phyloP scores from a whole-genome alignment of 2,113 vertebrate genomes.

The Excalfactoria chinensis region DNA sequence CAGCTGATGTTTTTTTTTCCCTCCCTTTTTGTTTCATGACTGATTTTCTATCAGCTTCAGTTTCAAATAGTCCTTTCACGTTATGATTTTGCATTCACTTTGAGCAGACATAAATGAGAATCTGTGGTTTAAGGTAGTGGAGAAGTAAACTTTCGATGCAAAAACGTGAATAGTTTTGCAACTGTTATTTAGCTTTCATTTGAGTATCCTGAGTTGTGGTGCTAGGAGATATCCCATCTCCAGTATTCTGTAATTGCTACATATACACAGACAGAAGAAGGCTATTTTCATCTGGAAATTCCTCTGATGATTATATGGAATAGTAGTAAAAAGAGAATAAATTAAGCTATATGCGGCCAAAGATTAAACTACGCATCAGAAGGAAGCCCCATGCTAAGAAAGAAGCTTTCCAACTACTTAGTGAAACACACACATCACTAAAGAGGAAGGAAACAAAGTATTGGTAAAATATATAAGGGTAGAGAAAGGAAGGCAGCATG shows the following conservation, averaged over 20 bases:
- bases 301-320: neutral
- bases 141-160: slow-evolving; percentile 5
- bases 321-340: neutral
- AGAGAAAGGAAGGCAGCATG: neutral
- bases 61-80: neutral
- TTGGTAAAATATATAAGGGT: neutral
- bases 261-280: neutral
- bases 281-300: slow-evolving; percentile 12
- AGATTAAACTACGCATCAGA: neutral
- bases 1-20: neutral
- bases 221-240: neutral
- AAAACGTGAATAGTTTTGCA: neutral
- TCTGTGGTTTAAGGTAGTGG: neutral
- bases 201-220: neutral
- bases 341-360: neutral
- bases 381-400: neutral
- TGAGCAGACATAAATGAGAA: slow-evolving; percentile 12
- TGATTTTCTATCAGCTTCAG: neutral
- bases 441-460: neutral
- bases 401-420: neutral
- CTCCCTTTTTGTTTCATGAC: neutral
- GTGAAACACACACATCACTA: neutral
- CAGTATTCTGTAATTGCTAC: neutral
- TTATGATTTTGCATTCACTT: slow-evolving; percentile 18
- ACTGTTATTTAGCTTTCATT: slow-evolving; percentile 12